Evolutionary conservation across 2,888 invertebrate genomes (phyloP).

Genomic region (Orthosia cruda): DNA sequence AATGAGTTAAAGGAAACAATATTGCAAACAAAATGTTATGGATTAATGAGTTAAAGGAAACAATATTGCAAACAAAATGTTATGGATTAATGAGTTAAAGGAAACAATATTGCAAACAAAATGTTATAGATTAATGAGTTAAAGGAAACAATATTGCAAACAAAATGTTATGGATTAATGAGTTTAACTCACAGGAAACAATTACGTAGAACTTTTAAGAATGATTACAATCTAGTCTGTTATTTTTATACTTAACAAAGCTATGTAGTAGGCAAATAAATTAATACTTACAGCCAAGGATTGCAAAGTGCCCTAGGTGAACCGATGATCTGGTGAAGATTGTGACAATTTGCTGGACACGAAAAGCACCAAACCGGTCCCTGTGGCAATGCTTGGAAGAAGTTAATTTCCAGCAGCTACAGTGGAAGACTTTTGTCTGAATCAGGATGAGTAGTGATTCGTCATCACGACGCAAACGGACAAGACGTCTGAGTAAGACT

Average conservation of each 20-base stretch:
- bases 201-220: background rate
- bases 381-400: no score
- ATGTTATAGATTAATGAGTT: conserved; percentile 7
- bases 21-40: background rate
- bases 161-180: conserved; percentile 7
- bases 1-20: background rate
- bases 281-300: no score
- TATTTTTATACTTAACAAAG: no score
- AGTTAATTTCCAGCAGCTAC: no score
- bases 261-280: no score
- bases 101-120: background rate
- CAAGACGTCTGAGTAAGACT: background rate
- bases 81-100: conserved; percentile 11
- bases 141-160: no score
- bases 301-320: no score
- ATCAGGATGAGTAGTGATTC: background rate
- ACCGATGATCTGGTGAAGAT: no score
- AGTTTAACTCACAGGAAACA: background rate
- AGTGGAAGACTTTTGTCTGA: background rate
- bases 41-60: conserved; percentile 14
- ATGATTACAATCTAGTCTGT: background rate
- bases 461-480: background rate
- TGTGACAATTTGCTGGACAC: no score
- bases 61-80: background rate
- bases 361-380: no score